Percentiles rank a stretch among this genome's conserved stretches.
phyloP scores from a whole-genome alignment of 2,888 invertebrate species.

The Ophion costatus region DNA sequence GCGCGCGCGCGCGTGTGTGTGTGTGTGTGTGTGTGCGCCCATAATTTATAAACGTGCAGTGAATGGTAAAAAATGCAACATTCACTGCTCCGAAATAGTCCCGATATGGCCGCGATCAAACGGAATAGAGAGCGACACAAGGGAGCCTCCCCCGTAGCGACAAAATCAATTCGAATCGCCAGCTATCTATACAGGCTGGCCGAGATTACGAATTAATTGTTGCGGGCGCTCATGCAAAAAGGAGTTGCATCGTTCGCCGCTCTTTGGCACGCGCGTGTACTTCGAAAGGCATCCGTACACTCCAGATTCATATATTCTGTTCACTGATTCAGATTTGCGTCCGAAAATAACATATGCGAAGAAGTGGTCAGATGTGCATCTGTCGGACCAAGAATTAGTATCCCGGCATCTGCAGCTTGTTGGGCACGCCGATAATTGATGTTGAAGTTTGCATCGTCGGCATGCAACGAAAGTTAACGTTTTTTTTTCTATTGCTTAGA shows the following conservation, averaged over 20 bases:
- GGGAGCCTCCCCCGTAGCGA: slow-evolving; percentile 20
- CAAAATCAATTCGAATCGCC: slow-evolving; percentile 14
- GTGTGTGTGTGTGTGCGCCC: not conserved
- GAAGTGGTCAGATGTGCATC: not conserved
- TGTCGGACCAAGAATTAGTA: too few species aligned
- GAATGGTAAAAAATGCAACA: slow-evolving; percentile 70
- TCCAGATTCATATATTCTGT: slow-evolving; percentile 1
- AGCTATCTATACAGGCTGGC: not conserved
- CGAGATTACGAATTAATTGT: slow-evolving; percentile 12
- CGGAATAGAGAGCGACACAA: slow-evolving; percentile 31
- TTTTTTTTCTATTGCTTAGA: too few species aligned
- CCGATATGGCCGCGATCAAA: slow-evolving; percentile 67
- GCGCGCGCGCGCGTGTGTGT: too few species aligned
- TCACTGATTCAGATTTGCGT: slow-evolving; percentile 3
- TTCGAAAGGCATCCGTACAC: not conserved
- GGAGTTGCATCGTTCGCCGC: not conserved
- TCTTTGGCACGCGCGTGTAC: not conserved
- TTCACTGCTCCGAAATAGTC: slow-evolving; percentile 76
- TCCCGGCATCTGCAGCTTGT: too few species aligned
- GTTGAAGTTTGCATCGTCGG: too few species aligned
- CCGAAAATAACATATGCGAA: not conserved
- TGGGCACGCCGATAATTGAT: too few species aligned
- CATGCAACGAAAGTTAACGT: too few species aligned
- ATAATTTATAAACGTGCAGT: not conserved
- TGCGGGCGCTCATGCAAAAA: not conserved